Conservation (phyloP, 2,888 invertebrate species). For the Halictus ligatus region DNA sequence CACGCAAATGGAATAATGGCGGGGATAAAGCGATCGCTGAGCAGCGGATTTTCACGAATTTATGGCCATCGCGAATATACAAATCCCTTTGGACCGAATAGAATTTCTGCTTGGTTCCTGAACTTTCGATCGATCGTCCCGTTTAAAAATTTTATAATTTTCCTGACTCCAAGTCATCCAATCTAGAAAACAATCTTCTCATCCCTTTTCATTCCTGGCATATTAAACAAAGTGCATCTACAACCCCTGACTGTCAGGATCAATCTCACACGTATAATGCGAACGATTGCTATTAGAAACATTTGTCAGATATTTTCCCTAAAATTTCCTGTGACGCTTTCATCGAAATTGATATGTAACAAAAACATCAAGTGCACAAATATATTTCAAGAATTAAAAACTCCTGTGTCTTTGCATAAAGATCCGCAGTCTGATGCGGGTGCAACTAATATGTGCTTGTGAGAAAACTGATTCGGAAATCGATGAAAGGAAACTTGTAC, state of each 20-base stretch:
- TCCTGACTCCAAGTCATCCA: not conserved
- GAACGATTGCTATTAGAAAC: too few species aligned
- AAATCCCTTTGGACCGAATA: not conserved
- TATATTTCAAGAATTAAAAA: too few species aligned
- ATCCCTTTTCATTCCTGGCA: not conserved
- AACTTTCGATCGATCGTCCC: not conserved
- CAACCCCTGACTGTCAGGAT: too few species aligned
- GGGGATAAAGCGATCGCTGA: not conserved
- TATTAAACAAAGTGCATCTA: not conserved
- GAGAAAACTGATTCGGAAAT: not conserved
- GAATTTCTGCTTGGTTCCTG: not conserved
- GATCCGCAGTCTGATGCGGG: too few species aligned
- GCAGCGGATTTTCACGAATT: not conserved
- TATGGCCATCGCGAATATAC: not conserved
- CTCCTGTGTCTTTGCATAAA: too few species aligned
- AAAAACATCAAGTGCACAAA: not conserved
- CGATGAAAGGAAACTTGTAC: not conserved
- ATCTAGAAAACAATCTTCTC: not conserved
- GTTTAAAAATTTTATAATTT: not conserved
- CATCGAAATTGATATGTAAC: too few species aligned
- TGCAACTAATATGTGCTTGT: too few species aligned
- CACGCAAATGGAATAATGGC: constrained; percentile 3
- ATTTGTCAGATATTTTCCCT: too few species aligned
- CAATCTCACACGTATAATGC: too few species aligned
- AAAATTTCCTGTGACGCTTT: too few species aligned